phyloP scores from a whole-genome alignment of 2,888 invertebrate species.

The Sympetrum striolatum region DNA sequence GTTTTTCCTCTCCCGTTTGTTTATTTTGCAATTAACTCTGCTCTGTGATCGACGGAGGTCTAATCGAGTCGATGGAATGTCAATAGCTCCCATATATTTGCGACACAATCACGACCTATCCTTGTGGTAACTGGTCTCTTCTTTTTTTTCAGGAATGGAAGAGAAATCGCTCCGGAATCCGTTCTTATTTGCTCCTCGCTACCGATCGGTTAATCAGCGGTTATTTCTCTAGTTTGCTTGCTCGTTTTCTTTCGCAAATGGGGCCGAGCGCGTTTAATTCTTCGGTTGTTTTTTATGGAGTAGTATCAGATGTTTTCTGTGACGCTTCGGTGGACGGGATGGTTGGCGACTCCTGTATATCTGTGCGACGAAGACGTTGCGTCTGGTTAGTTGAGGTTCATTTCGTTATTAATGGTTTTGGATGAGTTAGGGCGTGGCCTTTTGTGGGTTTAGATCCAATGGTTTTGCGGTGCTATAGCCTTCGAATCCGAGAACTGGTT shows the following conservation, averaged over 20 bases:
- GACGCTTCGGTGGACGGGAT: too few species aligned
- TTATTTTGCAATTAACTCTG: neutral
- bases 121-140: neutral
- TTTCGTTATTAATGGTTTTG: neutral
- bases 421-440: neutral
- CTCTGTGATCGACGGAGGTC: neutral
- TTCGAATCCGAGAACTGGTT: too few species aligned
- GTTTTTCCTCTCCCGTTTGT: neutral
- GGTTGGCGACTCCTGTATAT: too few species aligned
- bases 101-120: neutral
- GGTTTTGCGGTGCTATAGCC: too few species aligned
- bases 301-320: too few species aligned
- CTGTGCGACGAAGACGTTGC: too few species aligned
- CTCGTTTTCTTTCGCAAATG: neutral
- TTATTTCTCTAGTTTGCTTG: neutral
- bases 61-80: neutral
- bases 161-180: neutral
- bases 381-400: neutral
- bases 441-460: neutral
- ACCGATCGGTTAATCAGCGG: neutral
- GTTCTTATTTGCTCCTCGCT: neutral
- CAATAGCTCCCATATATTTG: neutral
- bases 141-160: neutral
- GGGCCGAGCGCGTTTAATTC: neutral
- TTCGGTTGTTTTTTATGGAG: neutral